Percentiles rank a stretch among this genome's conserved stretches.
Conservation (phyloP, 2,797 vertebrate species). For the Threskiornis aethiopicus region DNA sequence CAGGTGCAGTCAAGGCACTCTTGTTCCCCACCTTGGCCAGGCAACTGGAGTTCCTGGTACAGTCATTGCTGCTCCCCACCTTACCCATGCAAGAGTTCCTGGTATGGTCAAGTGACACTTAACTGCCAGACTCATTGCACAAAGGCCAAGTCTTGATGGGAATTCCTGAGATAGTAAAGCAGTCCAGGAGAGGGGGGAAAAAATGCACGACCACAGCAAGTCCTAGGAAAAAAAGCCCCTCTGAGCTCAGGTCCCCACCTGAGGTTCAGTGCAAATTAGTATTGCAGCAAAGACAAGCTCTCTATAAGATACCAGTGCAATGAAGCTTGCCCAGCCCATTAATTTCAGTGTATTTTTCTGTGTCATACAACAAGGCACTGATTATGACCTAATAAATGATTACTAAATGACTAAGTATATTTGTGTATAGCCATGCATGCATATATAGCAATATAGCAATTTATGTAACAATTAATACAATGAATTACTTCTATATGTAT, state of each 20-base stretch:
- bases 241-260: neutral
- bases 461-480: neutral
- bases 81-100: too few relatives aligned
- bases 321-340: neutral
- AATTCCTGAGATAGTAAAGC: too few relatives aligned
- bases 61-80: too few relatives aligned
- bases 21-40: too few relatives aligned
- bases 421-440: neutral
- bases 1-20: too few relatives aligned
- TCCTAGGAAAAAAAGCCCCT: neutral
- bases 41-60: too few relatives aligned
- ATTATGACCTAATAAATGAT: neutral
- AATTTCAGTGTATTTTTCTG: neutral
- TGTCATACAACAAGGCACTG: neutral
- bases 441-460: neutral
- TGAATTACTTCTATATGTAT: neutral
- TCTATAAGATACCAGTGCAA: neutral
- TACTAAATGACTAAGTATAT: neutral
- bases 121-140: too few relatives aligned
- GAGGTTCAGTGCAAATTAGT: neutral
- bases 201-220: neutral
- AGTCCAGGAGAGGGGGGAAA: too few relatives aligned
- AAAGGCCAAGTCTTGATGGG: too few relatives aligned
- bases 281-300: neutral
- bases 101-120: too few relatives aligned